Evolutionary conservation across 1,140 invertebrate genomes (phyloP).

Genomic region (Drosophila lacertosa): DNA sequence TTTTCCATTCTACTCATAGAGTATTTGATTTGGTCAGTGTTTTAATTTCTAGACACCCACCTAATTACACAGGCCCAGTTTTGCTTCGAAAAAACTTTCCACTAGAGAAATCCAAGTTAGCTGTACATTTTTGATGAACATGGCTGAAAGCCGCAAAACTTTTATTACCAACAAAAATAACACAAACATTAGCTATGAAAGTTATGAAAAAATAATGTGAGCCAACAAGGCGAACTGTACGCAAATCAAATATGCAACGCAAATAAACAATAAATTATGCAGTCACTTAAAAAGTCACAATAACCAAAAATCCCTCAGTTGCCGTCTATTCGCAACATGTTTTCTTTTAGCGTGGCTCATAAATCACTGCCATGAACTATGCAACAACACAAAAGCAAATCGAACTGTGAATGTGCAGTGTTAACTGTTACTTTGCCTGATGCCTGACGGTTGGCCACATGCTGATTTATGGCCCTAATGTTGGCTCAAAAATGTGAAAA

Average conservation of each 20-base stretch:
- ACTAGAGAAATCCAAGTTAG: slow-evolving; percentile 1
- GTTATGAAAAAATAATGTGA: slow-evolving; percentile 1
- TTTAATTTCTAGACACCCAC: not conserved
- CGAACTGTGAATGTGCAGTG: slow-evolving; percentile 6
- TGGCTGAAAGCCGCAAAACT: slow-evolving; percentile 18
- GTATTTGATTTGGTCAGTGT: too few species aligned
- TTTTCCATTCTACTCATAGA: too few species aligned
- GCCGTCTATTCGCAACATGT: not conserved
- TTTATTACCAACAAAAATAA: slow-evolving; percentile 13
- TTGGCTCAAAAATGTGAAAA: slow-evolving; percentile 3
- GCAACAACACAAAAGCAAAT: not conserved
- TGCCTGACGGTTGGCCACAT: not conserved
- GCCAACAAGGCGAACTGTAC: not conserved
- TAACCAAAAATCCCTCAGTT: slow-evolving; percentile 8
- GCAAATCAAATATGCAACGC: slow-evolving; percentile 28
- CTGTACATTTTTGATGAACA: slow-evolving; percentile 23
- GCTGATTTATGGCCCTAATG: slow-evolving; percentile 30
- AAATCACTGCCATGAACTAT: slow-evolving; percentile 25
- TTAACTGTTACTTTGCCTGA: slow-evolving; percentile 3
- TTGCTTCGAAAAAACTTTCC: not conserved
- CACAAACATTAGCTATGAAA: slow-evolving; percentile 8
- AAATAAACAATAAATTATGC: slow-evolving; percentile 46
- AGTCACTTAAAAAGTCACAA: slow-evolving; percentile 28
- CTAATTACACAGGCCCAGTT: not conserved
- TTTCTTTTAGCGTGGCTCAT: not conserved